Evolutionary conservation across 2,113 vertebrate species (phyloP).

Genomic region (Fulica atra): DNA sequence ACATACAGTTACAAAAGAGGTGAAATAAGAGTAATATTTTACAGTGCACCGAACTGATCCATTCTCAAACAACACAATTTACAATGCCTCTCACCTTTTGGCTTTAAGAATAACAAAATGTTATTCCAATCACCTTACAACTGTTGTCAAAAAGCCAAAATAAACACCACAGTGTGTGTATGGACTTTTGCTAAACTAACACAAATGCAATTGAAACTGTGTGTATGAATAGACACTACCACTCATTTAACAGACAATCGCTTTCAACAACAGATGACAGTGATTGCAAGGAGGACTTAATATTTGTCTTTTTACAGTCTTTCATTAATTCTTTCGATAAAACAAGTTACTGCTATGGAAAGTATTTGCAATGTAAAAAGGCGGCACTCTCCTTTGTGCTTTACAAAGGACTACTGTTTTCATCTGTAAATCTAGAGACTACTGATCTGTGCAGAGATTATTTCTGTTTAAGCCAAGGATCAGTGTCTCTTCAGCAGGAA

Average conservation of each 20-base stretch:
- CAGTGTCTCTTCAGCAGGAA: conserved; percentile 68
- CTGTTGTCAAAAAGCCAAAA: conserved; percentile 60
- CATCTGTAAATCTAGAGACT: conserved; percentile 65
- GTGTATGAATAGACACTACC: conserved; percentile 29
- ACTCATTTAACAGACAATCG: conserved; percentile 57
- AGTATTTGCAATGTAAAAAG: conserved; percentile 37
- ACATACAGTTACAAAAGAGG: conserved; percentile 21
- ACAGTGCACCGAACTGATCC: conserved; percentile 11
- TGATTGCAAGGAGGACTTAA: conserved; percentile 49
- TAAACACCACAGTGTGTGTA: conserved; percentile 10
- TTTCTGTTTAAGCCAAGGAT: conserved; percentile 72
- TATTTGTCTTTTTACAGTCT: conserved; percentile 23
- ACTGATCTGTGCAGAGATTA: conserved; percentile 66
- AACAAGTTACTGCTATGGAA: conserved; percentile 26
- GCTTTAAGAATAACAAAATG: conserved; percentile 52
- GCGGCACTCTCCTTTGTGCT: conserved; percentile 40
- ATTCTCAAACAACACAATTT: conserved; percentile 53
- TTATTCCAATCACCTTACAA: conserved; percentile 56
- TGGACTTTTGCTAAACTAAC: conserved; percentile 57
- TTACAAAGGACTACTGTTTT: conserved; percentile 69
- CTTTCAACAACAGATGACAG: conserved; percentile 28
- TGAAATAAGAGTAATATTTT: conserved; percentile 42
- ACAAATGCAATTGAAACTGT: conserved; percentile 8
- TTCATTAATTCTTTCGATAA: conserved; percentile 46
- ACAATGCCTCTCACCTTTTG: conserved; percentile 59